Percentiles rank a stretch among this genome's conserved stretches.
phyloP scores from a whole-genome alignment of 2,888 invertebrate species.

The Gisinianus flammeolus region DNA sequence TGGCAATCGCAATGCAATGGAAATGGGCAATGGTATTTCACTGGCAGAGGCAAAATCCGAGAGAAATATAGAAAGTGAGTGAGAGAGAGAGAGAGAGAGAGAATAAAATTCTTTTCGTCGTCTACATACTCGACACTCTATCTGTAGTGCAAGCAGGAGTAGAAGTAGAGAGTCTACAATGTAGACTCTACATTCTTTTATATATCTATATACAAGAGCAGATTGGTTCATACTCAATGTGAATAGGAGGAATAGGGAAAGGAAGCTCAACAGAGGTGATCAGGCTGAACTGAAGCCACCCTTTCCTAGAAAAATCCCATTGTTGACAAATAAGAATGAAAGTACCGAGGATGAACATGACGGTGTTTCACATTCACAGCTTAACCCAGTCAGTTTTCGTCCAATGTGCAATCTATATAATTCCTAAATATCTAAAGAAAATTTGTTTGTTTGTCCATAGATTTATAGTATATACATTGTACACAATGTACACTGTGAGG shows the following conservation, averaged over 20 bases:
- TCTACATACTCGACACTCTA: neutral
- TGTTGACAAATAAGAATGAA: slow-evolving; percentile 38
- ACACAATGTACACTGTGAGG: neutral
- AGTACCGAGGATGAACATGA: slow-evolving; percentile 36
- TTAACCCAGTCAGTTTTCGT: slow-evolving; percentile 34
- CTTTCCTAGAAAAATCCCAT: slow-evolving; percentile 29
- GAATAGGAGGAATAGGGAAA: neutral
- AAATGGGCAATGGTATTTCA: neutral
- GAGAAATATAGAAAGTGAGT: neutral
- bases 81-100: slow-evolving; percentile 7
- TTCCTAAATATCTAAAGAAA: too few species aligned
- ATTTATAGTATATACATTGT: neutral
- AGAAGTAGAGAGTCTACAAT: neutral
- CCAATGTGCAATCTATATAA: neutral
- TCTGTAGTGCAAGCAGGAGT: neutral
- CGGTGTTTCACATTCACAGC: slow-evolving; percentile 34
- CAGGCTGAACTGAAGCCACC: slow-evolving; percentile 16
- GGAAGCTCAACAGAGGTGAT: slow-evolving; percentile 14
- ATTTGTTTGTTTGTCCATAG: neutral
- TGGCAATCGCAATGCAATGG: neutral
- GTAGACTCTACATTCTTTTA: neutral
- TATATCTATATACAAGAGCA: neutral
- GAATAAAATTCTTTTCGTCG: slow-evolving; percentile 7
- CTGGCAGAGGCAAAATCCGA: neutral
- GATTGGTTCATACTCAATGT: slow-evolving; percentile 25